Evolutionary conservation across 2,797 vertebrate genomes (phyloP), one percentile per base, ranked within the genome.

Genomic region (Phylloscopus collybita): DNA sequence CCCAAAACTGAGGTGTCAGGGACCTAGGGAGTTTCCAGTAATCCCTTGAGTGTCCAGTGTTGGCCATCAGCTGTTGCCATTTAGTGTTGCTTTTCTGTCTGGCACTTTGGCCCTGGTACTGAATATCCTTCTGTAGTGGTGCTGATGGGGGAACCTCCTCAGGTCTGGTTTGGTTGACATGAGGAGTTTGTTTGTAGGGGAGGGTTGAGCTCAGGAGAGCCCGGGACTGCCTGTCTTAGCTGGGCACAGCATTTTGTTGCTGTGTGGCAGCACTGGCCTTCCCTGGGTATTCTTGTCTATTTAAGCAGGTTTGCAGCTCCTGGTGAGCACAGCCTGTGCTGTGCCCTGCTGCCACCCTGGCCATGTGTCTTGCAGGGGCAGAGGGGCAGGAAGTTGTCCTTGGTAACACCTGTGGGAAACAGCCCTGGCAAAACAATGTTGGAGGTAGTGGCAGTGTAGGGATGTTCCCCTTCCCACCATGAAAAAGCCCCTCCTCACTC

Each of bases 191-290:
- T 29, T 78, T 7, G 4, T 2, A 9, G 44, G 29, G 0, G 0
- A 45, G 10, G 32, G 61, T 19, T 66, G 53, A 72, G 49, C 16
- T 18, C 40, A 67, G 66, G 42, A 23, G 13, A 2, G 6, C 70
- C 30, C 3, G 2, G n/a, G 11, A 40, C 38, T 70, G 34, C 56
- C 44, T 5, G 1, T 45, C 54, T 32, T 2, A 3, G 60, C 11
- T 0, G 0, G 59, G 36, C 1, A 1, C 44, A 53, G 61, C 40
- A 29, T 60, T n/a, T 45, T 26, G 45, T 49, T 36, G 19, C 23
- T 59, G 30, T 34, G 18, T 18, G 38, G 20, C 66, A 71, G 45
- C 82, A 42, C 51, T 32, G 54, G 3, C 49, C 53, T 73, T 70
- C 30, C 53, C 17, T 1, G 2, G 26, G 1, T 36, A 5, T 32